phyloP scores from a whole-genome alignment of 2,797 vertebrate genomes.

The Tragelaphus oryx region DNA sequence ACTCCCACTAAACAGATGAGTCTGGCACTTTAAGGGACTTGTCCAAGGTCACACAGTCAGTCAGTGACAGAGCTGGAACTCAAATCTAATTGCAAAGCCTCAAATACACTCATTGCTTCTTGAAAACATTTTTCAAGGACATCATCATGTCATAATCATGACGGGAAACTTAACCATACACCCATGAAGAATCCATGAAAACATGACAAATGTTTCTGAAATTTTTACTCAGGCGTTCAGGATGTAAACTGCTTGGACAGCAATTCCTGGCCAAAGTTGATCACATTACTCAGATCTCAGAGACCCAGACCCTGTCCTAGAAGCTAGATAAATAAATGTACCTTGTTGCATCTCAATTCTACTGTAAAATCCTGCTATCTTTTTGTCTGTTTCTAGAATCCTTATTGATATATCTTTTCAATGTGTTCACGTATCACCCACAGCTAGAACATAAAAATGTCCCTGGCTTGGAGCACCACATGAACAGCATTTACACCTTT shows the following conservation, averaged over 20 bases:
- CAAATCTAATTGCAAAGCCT: not conserved
- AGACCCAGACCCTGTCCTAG: not conserved
- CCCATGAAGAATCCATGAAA: not conserved
- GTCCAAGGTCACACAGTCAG: not conserved
- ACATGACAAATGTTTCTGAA: not conserved
- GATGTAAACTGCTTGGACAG: not conserved
- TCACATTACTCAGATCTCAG: not conserved
- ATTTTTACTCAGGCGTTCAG: not conserved
- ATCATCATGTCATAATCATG: not conserved
- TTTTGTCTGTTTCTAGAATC: not conserved
- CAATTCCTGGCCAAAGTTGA: not conserved
- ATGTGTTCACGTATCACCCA: constrained; percentile 13
- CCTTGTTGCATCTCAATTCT: not conserved
- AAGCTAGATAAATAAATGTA: not conserved
- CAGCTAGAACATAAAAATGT: constrained; percentile 42
- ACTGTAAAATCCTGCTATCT: not conserved
- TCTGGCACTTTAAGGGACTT: not conserved
- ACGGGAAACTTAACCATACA: not conserved
- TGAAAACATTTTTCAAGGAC: not conserved
- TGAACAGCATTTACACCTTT: constrained; percentile 64
- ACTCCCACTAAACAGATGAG: not conserved
- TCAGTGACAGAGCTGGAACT: not conserved
- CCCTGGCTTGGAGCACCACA: constrained; percentile 48
- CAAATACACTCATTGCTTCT: not conserved
- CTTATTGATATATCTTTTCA: constrained; percentile 24